These are phyloP conservation scores for Euzetes globulus DNA, from an alignment of 2,888 invertebrate species.

Conservation along the genomic window DNA sequence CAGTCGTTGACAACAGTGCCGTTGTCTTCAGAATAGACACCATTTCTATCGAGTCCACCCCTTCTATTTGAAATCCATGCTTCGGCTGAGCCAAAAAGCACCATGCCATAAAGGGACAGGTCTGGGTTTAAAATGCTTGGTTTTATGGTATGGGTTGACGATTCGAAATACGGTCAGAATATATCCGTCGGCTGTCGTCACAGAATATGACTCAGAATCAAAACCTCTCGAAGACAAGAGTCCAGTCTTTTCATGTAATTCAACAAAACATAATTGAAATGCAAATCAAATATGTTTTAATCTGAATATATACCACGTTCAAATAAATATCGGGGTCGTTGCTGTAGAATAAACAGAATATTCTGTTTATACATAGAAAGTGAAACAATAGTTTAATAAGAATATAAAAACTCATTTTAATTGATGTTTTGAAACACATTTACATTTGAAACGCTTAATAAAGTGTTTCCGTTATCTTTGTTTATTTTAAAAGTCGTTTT, in stretches of 20 bases:
- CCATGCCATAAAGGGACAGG: conserved; percentile 31
- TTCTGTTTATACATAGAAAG: no score
- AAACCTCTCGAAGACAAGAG: conserved; percentile 26
- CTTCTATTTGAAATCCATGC: not conserved
- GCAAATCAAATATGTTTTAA: no score
- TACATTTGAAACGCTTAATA: no score
- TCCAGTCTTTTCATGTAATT: conserved; percentile 26
- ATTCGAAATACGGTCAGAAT: conserved; percentile 24
- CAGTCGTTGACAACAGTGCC: not conserved
- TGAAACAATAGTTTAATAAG: no score
- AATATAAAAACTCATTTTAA: no score
- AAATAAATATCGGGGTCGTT: no score
- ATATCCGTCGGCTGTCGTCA: conserved; percentile 31
- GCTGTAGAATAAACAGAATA: no score
- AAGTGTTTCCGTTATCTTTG: no score
- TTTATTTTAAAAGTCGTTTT: no score
- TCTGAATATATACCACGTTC: no score
- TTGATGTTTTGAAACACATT: no score
- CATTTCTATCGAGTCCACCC: conserved; percentile 10
- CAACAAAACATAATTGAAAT: no score
- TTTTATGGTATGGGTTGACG: not conserved
- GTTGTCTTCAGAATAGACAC: conserved; percentile 23
- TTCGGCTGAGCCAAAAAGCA: not conserved
- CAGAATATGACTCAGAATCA: conserved; percentile 1
- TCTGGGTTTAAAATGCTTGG: not conserved